Base-by-base conservation (phyloP, 64 coral and sea anemone genomes). In the Dendronephthya gigantea region DNA sequence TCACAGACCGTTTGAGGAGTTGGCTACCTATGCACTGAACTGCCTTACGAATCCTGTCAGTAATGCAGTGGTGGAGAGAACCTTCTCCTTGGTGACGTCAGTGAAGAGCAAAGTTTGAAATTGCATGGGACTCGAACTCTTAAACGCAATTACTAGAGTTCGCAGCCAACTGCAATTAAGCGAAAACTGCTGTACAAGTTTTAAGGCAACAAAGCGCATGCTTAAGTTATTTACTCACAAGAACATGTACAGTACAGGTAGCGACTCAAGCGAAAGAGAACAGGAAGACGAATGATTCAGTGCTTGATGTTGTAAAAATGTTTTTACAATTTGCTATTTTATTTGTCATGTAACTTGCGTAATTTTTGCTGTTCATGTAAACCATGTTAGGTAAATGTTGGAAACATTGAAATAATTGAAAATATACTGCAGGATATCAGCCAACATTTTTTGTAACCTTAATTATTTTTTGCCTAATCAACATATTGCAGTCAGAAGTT, bases 51-150 rank as follows among this genome's bases (percentile, higher is more conserved):
- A 75, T 29, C 69, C 69, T 16, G 69, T 75, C 2, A 75, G 69
- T 30, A 75, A 75, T 75, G 69, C 69, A 75, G 69, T 75, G 69
- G 28, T 38, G 69, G 69, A 75, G 34, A 75, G 69, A 38, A 38
- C 69, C 6, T 75, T 75, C 17, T 75, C 69, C 30, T 27, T 75
- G 69, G 4, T 75, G n/a, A 29, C 69, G 34, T 25, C 69, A 4
- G 69, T 38, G 29, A 75, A 75, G 35, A 75, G 2, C 12, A 75
- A 75, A 27, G 27, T 33, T 5, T 30, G 69, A 75, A 75, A 75
- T 27, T 33, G 69, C 27, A 75, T 75, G 69, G 69, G 69, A 5
- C 17, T 75, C 27, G 69, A 75, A 7, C 34, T 75, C 27, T 75
- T 75, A 29, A 32, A 34, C 11, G 69, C 69, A 32, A 75, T 75